Evolutionary conservation across 2,888 invertebrate species (phyloP).

Genomic region (Apamea sordens): DNA sequence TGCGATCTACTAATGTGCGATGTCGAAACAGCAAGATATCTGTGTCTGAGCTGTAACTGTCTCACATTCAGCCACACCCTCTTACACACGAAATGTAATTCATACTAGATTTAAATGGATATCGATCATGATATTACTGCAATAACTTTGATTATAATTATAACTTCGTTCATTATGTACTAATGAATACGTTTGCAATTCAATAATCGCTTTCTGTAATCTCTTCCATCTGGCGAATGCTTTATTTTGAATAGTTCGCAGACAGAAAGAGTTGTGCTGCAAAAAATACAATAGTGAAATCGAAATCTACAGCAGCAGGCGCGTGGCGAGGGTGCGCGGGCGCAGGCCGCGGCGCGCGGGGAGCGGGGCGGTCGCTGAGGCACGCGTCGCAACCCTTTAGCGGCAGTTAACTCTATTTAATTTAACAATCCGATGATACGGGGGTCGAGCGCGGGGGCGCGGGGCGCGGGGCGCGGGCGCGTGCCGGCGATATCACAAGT

Average conservation of each 20-base stretch:
- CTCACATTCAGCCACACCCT: not conserved
- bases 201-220: constrained; percentile 36
- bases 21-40: too few relatives aligned
- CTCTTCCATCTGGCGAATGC: constrained; percentile 43
- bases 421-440: constrained; percentile 70
- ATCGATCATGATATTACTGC: not conserved
- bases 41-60: too few relatives aligned
- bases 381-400: constrained; percentile 80
- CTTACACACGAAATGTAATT: not conserved
- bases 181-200: constrained; percentile 27
- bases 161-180: not conserved
- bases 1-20: not conserved
- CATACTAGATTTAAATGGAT: not conserved
- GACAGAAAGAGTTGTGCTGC: constrained; percentile 60
- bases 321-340: constrained; percentile 67
- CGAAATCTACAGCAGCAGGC: constrained; percentile 71
- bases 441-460: constrained; percentile 32
- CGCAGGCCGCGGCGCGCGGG: constrained; percentile 64
- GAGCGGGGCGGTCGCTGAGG: constrained; percentile 48
- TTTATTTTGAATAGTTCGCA: constrained; percentile 34
- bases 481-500: constrained; percentile 59
- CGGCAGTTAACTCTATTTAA: constrained; percentile 80
- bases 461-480: constrained; percentile 57
- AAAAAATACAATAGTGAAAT: constrained; percentile 75
- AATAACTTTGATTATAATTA: not conserved